Base-by-base conservation (phyloP, 1,140 invertebrate species). In the Trichonephila clavipes region DNA sequence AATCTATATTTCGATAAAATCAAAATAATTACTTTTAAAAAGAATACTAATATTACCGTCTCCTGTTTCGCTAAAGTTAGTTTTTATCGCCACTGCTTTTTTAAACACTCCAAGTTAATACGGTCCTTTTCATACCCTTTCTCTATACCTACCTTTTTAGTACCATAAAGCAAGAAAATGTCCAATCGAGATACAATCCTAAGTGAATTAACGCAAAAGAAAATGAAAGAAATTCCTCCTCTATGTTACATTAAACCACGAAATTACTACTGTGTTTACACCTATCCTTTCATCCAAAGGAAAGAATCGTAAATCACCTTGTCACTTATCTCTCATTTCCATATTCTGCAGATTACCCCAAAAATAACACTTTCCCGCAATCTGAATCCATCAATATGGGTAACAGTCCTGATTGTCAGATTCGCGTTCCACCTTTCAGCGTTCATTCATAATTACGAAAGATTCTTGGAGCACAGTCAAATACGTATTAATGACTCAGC, bases 401-500 rank as follows among this genome's bases (percentile, higher is more conserved):
- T 24, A 62, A 34, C 86, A 62, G n/a, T 19, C 28, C 86, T 88
- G 86, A 88, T 88, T 88, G 86, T 61, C 86, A 85, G 82, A 7
- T 24, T 16, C 82, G 82, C 82, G 58, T 59, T 24, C 44, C 83
- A 28, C 10, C 51, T 85, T 58, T 8, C 58, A 85, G 12, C 51
- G 24, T 61, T 85, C 83, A 59, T 85, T 85, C 51, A 16, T 85
- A 59, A 85, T 83, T 85, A 85, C 83, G 12, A n/a, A 3, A 34
- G 51, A n/a, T 58, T 59, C 44, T 81, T 34, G 21, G 14, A 85
- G 83, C 58, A 61, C 51, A 59, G 19, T 61, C 83, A 85, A 59
- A 61, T 61, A 85, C 21, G 83, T 85, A 85, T 85, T 85, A 85
- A 85, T 85, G 83, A 85, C n/a, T 59, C 83, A 77, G 72, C 72